Evolutionary conservation across 2,797 vertebrate genomes (phyloP).

Genomic region (Decapterus maruadsi): DNA sequence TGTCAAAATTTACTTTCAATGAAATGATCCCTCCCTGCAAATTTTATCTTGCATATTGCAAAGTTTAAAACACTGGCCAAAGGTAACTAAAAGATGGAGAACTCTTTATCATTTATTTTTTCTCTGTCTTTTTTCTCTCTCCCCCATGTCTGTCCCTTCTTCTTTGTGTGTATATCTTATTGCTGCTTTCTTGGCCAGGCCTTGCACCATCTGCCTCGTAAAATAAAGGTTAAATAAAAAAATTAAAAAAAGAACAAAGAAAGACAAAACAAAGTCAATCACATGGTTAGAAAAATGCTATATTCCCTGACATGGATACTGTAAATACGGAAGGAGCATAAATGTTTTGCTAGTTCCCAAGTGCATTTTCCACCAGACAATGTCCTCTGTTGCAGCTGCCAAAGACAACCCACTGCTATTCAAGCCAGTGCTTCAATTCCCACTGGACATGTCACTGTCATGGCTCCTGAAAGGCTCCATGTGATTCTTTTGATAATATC

Average conservation of each 20-base stretch:
- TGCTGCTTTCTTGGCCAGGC: too few species aligned
- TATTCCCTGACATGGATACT: background rate
- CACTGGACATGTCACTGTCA: background rate
- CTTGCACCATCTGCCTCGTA: too few species aligned
- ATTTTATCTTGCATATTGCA: too few species aligned
- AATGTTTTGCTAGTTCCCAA: background rate
- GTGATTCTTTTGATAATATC: background rate
- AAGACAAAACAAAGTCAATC: background rate
- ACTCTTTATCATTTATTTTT: too few species aligned
- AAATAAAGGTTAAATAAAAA: too few species aligned
- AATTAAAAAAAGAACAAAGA: background rate
- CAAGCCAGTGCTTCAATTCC: background rate
- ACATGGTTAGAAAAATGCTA: background rate
- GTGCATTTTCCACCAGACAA: background rate
- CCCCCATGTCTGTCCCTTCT: too few species aligned
- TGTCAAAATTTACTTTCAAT: background rate
- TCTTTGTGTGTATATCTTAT: too few species aligned
- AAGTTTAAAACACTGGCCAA: too few species aligned
- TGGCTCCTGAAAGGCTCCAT: background rate
- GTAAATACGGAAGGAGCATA: background rate
- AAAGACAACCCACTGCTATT: background rate
- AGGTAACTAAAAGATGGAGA: background rate
- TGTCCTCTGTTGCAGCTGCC: background rate
- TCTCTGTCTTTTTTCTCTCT: too few species aligned
- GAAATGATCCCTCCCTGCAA: background rate